Conservation (phyloP, 2,113 vertebrate species). For the Phalacrocorax aristotelis region DNA sequence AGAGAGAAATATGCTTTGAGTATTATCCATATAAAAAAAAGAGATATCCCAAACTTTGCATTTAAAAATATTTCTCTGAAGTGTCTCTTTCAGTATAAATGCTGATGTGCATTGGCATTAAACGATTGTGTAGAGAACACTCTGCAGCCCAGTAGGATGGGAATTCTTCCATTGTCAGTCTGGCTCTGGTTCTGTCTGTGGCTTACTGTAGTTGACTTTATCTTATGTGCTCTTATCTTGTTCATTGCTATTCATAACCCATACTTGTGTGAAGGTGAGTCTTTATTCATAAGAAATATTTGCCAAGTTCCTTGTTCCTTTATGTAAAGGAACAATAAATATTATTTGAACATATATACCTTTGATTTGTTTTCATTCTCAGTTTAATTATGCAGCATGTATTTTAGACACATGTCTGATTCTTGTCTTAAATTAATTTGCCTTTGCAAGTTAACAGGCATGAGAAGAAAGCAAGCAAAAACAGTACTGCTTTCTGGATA, state of each 20-base stretch:
- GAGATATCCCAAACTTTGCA: slow-evolving; percentile 52
- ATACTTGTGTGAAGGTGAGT: slow-evolving; percentile 34
- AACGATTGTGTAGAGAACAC: neutral
- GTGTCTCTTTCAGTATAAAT: slow-evolving; percentile 16
- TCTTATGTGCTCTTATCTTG: slow-evolving; percentile 50
- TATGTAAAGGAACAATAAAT: slow-evolving; percentile 60
- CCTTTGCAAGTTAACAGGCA: neutral
- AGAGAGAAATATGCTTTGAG: slow-evolving; percentile 62
- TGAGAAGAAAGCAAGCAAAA: neutral
- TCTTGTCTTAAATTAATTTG: slow-evolving; percentile 36
- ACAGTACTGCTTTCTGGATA: neutral
- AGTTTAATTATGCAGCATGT: slow-evolving; percentile 10
- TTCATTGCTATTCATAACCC: slow-evolving; percentile 57
- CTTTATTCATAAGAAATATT: slow-evolving; percentile 38
- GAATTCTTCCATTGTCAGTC: slow-evolving; percentile 37
- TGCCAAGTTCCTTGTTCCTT: slow-evolving; percentile 65
- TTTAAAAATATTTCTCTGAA: slow-evolving; percentile 53
- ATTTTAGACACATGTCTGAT: slow-evolving; percentile 38
- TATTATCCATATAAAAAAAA: slow-evolving; percentile 55
- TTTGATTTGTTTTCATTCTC: slow-evolving; percentile 51
- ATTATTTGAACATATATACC: slow-evolving; percentile 15
- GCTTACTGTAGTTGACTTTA: slow-evolving; percentile 27
- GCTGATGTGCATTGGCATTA: slow-evolving; percentile 18
- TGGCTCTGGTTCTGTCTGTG: slow-evolving; percentile 46
- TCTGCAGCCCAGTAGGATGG: neutral